Evolutionary conservation across 2,888 invertebrate species (phyloP), one percentile per base, ranked within the genome.

Genomic region (Acanthosepion esculentum): DNA sequence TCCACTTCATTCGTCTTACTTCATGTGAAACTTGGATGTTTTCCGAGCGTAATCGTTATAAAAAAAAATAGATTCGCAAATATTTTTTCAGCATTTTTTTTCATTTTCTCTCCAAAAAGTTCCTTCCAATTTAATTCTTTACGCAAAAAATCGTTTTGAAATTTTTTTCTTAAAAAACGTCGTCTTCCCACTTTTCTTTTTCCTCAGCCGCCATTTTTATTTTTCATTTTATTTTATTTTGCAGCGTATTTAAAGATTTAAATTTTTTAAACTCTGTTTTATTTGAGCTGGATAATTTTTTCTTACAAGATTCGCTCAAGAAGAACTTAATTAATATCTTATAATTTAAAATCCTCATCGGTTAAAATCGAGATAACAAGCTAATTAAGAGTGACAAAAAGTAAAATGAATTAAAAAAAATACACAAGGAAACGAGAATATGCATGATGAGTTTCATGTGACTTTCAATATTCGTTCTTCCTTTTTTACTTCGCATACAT

Each of bases 251-350:
- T 78, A 78, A 78, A 78, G n/a, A 78, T 78, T 78, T 78, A 78
- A 78, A 78, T 78, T 78, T 78, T 78, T 78, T 78, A n/a, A 33
- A 78, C 78, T 78, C n/a, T n/a, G 12, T 78, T 78, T 78, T 78
- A 78, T 78, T 78, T 78, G n/a, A 78, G n/a, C 59, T 59, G 59
- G 59, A 78, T 78, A 33, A 78, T 78, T 78, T 78, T 78, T 78
- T 78, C 78, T n/a, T n/a, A 33, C 78, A 78, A 78, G n/a, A 33
- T 78, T 78, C 78, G 78, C 78, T 78, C 78, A 78, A 33, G n/a
- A 78, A 78, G 78, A 78, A 78, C 78, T 33, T 78, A 78, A 78
- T 78, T 78, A 78, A 78, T 78, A 78, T 78, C 78, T 78, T 78
- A 78, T 78, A 78, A 78, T 78, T 78, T 78, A 78, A 78, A 78